Evolutionary conservation across 2,113 vertebrate genomes (phyloP).

Genomic region (Chlorodrepanis virens): DNA sequence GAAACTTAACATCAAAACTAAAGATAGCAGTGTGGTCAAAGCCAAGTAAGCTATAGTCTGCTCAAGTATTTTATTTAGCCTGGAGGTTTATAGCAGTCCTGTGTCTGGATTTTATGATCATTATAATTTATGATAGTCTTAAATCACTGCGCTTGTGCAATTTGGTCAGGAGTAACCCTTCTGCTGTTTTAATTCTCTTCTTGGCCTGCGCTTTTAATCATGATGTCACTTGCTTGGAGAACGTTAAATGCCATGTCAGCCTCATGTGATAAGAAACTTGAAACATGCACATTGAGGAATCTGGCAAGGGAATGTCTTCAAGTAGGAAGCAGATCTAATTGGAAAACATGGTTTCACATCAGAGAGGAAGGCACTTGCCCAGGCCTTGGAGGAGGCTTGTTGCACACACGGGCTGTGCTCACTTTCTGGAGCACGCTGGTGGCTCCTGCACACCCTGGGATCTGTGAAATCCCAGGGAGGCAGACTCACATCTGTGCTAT

Average conservation of each 20-base stretch:
- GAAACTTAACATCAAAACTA: constrained; percentile 15
- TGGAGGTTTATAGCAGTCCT: background rate
- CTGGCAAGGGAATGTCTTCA: background rate
- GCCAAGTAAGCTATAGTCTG: background rate
- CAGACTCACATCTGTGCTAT: background rate
- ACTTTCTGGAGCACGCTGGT: background rate
- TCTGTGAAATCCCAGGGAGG: background rate
- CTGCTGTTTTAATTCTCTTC: background rate
- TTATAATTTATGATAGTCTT: background rate
- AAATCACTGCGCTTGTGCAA: background rate
- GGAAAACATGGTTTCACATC: background rate
- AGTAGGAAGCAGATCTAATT: background rate
- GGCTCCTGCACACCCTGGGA: background rate
- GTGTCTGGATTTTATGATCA: background rate
- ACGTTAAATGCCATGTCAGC: background rate
- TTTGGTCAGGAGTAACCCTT: background rate
- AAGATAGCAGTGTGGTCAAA: background rate
- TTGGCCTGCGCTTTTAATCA: background rate
- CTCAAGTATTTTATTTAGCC: constrained; percentile 41
- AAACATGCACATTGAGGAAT: background rate
- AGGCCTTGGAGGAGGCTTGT: background rate
- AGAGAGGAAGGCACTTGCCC: background rate
- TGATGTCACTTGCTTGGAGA: background rate
- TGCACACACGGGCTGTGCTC: rapidly evolving
- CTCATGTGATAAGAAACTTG: background rate